Evolutionary conservation across 2,113 vertebrate genomes (phyloP).

Genomic region (Platanista minor): DNA sequence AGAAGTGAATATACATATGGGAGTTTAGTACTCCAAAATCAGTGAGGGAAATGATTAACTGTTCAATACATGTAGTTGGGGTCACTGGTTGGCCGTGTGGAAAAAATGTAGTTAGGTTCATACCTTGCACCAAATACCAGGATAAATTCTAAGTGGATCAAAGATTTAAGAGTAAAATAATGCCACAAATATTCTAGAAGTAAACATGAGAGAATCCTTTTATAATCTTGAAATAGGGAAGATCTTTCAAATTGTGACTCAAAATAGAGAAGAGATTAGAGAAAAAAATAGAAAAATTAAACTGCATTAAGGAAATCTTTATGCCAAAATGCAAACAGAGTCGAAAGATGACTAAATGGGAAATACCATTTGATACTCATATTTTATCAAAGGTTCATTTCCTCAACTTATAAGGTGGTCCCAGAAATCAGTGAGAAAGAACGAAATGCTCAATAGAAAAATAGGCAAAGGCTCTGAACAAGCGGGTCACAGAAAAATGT

Average conservation of each 20-base stretch:
- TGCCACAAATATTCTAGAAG: background rate
- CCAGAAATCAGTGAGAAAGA: slow-evolving; percentile 5
- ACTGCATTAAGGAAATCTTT: background rate
- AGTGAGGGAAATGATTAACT: slow-evolving; percentile 31
- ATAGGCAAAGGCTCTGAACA: background rate
- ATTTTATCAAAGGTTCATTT: background rate
- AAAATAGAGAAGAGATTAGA: background rate
- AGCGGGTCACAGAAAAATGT: background rate
- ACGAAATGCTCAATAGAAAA: background rate
- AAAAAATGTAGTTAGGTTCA: slow-evolving; percentile 11
- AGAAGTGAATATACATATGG: background rate
- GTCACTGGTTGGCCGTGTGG: slow-evolving; percentile 26
- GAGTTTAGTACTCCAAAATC: slow-evolving; percentile 14
- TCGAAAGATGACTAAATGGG: background rate
- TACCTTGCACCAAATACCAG: background rate
- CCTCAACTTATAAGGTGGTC: background rate
- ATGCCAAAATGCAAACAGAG: slow-evolving; percentile 11
- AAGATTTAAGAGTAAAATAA: slow-evolving; percentile 21
- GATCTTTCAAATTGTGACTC: slow-evolving; percentile 5
- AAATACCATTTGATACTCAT: background rate
- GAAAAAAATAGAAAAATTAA: background rate
- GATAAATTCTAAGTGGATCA: slow-evolving; percentile 22
- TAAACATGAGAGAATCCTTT: slow-evolving; percentile 7
- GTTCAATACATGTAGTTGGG: background rate
- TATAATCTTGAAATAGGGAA: background rate